Evolutionary conservation across 2,113 vertebrate genomes (phyloP).

Genomic region (Potamarius usumacintae): DNA sequence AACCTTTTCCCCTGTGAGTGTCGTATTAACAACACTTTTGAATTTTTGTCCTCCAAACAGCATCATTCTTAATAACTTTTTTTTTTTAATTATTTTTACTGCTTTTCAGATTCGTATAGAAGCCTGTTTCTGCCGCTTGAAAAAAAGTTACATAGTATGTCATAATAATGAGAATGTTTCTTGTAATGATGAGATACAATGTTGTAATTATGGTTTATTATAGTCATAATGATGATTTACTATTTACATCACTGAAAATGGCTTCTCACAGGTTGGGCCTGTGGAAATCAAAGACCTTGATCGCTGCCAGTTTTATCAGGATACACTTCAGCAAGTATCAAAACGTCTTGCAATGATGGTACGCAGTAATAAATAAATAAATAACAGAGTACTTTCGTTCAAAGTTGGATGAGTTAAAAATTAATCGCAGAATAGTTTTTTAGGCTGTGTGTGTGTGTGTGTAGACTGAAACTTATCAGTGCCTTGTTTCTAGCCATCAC

Average conservation of each 20-base stretch:
- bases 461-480: neutral
- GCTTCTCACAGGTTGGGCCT: slow-evolving; percentile 80
- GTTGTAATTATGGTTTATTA: too few relatives aligned
- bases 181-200: too few relatives aligned
- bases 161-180: too few relatives aligned
- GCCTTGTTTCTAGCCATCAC: slow-evolving; percentile 62
- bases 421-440: neutral
- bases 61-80: too few relatives aligned
- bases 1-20: neutral
- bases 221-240: too few relatives aligned
- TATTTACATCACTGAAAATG: slow-evolving; percentile 88
- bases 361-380: neutral
- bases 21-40: neutral
- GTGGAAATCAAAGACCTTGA: slow-evolving; percentile 75
- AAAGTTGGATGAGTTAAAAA: too few relatives aligned
- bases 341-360: slow-evolving; percentile 69
- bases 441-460: neutral
- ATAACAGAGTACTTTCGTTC: neutral
- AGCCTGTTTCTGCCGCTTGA: too few relatives aligned
- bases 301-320: slow-evolving; percentile 74
- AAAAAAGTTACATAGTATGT: too few relatives aligned
- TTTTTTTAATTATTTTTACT: too few relatives aligned
- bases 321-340: slow-evolving; percentile 79
- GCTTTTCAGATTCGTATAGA: too few relatives aligned
- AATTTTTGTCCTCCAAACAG: too few relatives aligned